Evolutionary conservation across 1,140 invertebrate species (phyloP).

Genomic region (Tetranychus urticae): DNA sequence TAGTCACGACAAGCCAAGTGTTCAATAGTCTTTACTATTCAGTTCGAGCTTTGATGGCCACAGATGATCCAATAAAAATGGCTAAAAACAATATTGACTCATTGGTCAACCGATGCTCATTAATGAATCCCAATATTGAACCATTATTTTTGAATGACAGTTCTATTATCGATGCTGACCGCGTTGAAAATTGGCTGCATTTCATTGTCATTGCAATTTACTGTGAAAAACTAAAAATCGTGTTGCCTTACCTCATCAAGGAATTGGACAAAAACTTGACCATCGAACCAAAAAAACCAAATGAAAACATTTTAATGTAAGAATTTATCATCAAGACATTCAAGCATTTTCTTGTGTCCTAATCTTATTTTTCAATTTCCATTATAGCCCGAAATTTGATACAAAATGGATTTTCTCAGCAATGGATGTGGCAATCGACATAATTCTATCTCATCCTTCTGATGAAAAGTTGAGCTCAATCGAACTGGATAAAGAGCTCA

Average conservation of each 20-base stretch:
- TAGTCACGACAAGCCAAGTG: conserved; percentile 1
- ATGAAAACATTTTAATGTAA: too few species aligned
- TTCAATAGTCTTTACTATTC: conserved; percentile 6
- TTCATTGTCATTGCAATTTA: conserved; percentile 7
- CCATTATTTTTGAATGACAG: background rate
- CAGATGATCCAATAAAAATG: conserved; percentile 2
- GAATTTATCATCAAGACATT: too few species aligned
- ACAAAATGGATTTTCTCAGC: background rate
- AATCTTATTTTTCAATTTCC: too few species aligned
- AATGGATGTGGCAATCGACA: background rate
- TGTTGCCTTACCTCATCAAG: background rate
- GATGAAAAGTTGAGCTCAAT: background rate
- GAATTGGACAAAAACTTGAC: background rate
- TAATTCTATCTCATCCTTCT: background rate
- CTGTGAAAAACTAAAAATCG: conserved; percentile 3
- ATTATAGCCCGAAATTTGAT: background rate
- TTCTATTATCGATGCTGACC: background rate
- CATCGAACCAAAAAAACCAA: background rate
- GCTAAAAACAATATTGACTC: conserved; percentile 6
- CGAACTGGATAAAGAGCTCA: too few species aligned
- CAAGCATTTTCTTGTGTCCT: too few species aligned
- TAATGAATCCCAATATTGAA: background rate
- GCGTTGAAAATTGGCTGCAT: conserved; percentile 7
- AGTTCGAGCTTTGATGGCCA: conserved; percentile 2
- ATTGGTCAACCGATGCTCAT: background rate